Conservation (phyloP, 2,797 vertebrate genomes). For the Pristis pectinata region DNA sequence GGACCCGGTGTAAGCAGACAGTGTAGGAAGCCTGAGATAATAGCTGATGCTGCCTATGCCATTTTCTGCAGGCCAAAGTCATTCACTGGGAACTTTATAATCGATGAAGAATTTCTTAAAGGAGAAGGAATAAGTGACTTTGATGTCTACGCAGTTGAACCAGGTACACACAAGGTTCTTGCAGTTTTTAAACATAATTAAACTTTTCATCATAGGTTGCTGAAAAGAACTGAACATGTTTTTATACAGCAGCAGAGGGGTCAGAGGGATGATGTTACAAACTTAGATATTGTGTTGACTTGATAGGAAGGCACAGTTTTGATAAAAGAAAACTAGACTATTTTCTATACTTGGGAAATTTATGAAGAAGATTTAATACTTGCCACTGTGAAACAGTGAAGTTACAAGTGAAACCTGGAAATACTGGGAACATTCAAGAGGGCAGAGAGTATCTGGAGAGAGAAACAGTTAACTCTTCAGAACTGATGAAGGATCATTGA, state of each 20-base stretch:
- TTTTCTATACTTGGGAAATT: background rate
- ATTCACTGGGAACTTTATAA: conserved; percentile 82
- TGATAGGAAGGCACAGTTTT: background rate
- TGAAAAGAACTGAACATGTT: background rate
- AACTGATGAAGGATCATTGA: too few species aligned
- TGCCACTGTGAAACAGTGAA: background rate
- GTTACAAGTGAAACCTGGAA: too few species aligned
- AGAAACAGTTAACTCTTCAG: too few species aligned
- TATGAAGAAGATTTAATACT: background rate
- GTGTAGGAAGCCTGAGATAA: conserved; percentile 81
- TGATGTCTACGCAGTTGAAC: conserved; percentile 74
- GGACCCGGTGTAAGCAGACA: conserved; percentile 70
- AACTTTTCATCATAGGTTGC: background rate
- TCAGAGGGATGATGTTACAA: background rate
- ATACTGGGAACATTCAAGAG: too few species aligned
- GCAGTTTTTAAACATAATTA: background rate
- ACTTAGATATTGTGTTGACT: too few species aligned
- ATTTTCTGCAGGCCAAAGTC: conserved; percentile 70
- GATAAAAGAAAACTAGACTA: background rate
- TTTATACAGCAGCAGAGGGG: background rate
- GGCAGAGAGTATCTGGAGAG: too few species aligned
- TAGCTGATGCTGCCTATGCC: conserved; percentile 87
- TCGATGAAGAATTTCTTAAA: conserved; percentile 80
- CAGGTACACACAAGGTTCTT: conserved; percentile 62
- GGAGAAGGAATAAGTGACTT: conserved; percentile 76